Evolutionary conservation across 2,113 vertebrate genomes (phyloP).

Genomic region (Takifugu bimaculatus): DNA sequence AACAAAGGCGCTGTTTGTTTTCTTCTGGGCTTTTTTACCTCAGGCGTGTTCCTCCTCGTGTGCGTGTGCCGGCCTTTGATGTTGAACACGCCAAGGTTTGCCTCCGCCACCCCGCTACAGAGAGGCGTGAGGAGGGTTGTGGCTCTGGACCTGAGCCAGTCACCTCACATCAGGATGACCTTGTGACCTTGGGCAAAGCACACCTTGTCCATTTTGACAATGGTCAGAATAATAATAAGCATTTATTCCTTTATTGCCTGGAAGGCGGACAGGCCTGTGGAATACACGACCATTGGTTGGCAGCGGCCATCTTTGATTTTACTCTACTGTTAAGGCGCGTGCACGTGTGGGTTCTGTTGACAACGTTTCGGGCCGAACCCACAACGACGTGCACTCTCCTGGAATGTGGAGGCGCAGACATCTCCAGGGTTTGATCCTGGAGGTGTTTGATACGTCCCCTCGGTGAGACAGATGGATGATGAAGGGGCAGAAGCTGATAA

Average conservation of each 20-base stretch:
- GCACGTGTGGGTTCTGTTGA: slow-evolving; percentile 8
- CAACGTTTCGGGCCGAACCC: not conserved
- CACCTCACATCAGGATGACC: slow-evolving; percentile 22
- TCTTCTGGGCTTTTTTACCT: slow-evolving; percentile 57
- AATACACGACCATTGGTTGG: too few relatives aligned
- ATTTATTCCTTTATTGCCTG: too few relatives aligned
- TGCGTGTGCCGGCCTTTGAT: slow-evolving; percentile 63
- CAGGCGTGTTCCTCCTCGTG: slow-evolving; percentile 55
- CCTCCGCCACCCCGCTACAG: slow-evolving; percentile 9
- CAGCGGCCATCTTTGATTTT: too few relatives aligned
- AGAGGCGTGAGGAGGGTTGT: slow-evolving; percentile 17
- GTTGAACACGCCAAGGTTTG: slow-evolving; percentile 46
- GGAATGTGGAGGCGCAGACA: not conserved
- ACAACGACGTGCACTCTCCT: not conserved
- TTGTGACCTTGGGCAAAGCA: slow-evolving; percentile 16
- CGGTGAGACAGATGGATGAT: slow-evolving; percentile 33
- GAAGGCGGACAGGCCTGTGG: too few relatives aligned
- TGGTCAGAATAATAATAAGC: too few relatives aligned
- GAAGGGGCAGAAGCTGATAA: slow-evolving; percentile 45
- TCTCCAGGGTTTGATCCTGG: not conserved
- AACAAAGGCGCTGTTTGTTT: slow-evolving; percentile 74
- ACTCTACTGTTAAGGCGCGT: not conserved
- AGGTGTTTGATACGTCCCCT: slow-evolving; percentile 28
- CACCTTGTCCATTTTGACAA: too few relatives aligned
- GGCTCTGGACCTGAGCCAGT: slow-evolving; percentile 32